Evolutionary conservation across 2,113 vertebrate species (phyloP).

Genomic region (Hystrix brachyura): DNA sequence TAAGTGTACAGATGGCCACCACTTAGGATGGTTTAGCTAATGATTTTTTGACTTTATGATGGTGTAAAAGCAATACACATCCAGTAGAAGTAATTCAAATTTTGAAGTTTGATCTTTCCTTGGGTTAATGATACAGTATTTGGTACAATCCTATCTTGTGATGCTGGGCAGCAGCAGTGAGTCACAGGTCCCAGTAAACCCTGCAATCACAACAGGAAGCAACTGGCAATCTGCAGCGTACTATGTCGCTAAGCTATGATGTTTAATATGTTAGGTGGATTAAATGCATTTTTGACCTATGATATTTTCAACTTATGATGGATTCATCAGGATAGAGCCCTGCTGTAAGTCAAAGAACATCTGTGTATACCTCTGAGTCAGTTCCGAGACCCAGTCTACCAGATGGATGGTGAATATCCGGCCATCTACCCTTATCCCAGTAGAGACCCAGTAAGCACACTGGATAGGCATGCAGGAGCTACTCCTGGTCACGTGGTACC

Average conservation of each 20-base stretch:
- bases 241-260: neutral
- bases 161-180: neutral
- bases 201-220: neutral
- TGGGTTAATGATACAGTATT: neutral
- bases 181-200: neutral
- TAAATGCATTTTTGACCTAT: neutral
- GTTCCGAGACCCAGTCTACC: neutral
- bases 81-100: neutral
- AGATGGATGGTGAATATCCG: neutral
- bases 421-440: neutral
- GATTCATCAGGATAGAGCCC: neutral
- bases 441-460: neutral
- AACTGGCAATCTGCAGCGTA: neutral
- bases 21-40: neutral
- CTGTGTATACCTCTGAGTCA: neutral
- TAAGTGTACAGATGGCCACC: neutral
- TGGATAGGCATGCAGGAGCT: neutral
- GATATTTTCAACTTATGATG: neutral
- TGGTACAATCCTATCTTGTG: too few relatives aligned
- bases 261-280: neutral
- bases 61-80: neutral
- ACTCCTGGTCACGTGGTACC: neutral
- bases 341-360: neutral
- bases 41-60: neutral
- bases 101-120: neutral